Evolutionary conservation across 2,797 vertebrate species (phyloP), one percentile per base, ranked within the genome.

Genomic region (Orestias chungarensis): DNA sequence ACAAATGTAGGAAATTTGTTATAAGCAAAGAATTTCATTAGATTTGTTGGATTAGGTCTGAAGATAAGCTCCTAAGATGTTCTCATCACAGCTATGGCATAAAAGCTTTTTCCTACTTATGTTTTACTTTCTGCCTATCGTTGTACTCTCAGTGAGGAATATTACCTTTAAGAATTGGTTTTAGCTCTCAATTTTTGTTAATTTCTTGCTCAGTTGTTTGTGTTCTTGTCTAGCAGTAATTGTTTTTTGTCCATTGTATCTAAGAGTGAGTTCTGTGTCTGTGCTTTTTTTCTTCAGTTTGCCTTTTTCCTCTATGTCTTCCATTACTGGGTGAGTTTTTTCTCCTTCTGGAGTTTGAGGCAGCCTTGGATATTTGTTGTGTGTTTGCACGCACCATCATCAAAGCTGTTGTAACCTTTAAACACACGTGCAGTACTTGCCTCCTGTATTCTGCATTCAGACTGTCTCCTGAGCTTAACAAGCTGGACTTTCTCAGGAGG

Each of bases 401-500:
- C 38, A 38, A 61, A 38, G 57, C 31, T 35, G 31, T 12, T 59
- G 31, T 35, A 35, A 59, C 18, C 57, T 61, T 61, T 61, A 23
- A 61, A 61, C 57, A 38, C 4, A 20, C 14, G 35, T 61, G 33
- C 57, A 38, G 38, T 33, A 61, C 57, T 20, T 61, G 35, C 33
- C 57, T 61, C 33, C 33, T 61, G 20, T 61, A n/a, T 61, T 61
- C 33, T 11, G 20, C 18, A 61, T 23, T n/a, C 33, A 38, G 57
- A 20, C 57, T 11, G 4, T 38, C 57, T 61, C 33, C 57, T 38
- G 57, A 61, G 57, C 23, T 20, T 61, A 61, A 61, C 57, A 23
- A 61, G 57, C 57, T 38, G 57, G 57, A 61, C 57, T 61, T 61
- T 61, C 33, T 61, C 12, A 23, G 33, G 23, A n/a, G 23, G 20